These are phyloP conservation scores for Mimumesa dahlbomi DNA, from an alignment of 2,888 invertebrate species.

Conservation along the genomic window DNA sequence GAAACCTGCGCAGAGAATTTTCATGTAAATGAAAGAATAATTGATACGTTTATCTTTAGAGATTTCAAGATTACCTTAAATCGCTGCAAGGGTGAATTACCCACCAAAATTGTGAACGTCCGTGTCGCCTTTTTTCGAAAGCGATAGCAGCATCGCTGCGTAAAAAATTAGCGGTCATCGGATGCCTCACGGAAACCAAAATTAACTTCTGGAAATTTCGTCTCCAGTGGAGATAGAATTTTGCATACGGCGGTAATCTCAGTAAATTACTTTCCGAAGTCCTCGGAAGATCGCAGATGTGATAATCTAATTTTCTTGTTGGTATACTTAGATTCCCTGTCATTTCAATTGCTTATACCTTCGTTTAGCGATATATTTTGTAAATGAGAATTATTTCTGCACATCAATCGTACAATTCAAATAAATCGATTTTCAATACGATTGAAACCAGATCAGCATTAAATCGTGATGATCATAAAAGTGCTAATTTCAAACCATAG, in stretches of 20 bases:
- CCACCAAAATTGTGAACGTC: constrained; percentile 71
- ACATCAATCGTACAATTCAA: no score
- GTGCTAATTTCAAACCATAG: background rate
- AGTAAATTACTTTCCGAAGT: constrained; percentile 75
- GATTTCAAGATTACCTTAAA: constrained; percentile 63
- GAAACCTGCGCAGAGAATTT: constrained; percentile 55
- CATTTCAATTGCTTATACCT: constrained; percentile 15
- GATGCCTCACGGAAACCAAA: constrained; percentile 70
- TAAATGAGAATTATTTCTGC: background rate
- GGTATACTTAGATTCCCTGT: background rate
- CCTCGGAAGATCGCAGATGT: constrained; percentile 70
- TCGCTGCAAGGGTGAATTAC: constrained; percentile 77
- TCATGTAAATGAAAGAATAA: background rate
- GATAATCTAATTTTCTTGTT: constrained; percentile 44
- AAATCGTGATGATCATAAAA: no score
- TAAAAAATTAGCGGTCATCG: constrained; percentile 67
- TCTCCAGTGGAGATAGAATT: constrained; percentile 62
- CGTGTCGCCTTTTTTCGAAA: constrained; percentile 75
- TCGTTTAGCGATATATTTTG: background rate
- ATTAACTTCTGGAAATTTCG: constrained; percentile 72
- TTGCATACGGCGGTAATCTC: constrained; percentile 75
- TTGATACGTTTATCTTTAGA: background rate
- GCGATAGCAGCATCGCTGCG: constrained; percentile 74
- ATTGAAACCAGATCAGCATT: no score
- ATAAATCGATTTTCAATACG: no score